Evolutionary conservation across 2,888 invertebrate genomes (phyloP), one percentile per base, ranked within the genome.

Genomic region (Hedychridium roseum): DNA sequence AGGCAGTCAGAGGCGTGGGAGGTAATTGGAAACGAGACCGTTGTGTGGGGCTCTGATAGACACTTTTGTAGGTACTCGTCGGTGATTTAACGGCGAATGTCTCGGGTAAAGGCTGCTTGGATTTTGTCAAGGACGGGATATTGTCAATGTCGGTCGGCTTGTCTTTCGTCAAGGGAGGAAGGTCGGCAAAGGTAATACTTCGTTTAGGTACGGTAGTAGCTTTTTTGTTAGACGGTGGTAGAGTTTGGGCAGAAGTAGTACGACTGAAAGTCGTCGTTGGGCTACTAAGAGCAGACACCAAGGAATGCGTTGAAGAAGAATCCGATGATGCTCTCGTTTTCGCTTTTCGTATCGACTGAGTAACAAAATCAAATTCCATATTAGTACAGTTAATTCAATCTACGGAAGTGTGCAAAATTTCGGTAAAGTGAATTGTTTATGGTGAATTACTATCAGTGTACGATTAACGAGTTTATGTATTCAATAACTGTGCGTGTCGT

Each of bases 1-100:
- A 71, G 64, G 65, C 62, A 48, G 77, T 77, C 46, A 78, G 57
- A 31, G 76, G 77, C 37, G 78, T 78, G 20, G 78, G 76, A 39
- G 77, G 76, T 50, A 77, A 71, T 55, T 70, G 71, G 47, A 67
- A 75, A 43, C 70, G 70, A 41, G 70, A 31, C 11, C 63, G 60
- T 48, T 54, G 58, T n/a, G 21, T 32, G 18, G 63, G 53, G 46
- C 20, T 54, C 30, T 34, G 49, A 34, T 52, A 48, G n/a, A 16
- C 9, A 32, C 52, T 56, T 27, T 65, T 58, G 30, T 54, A 47
- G 41, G 51, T 46, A 23, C 5, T 9, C 21, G 31, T 50, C 27
- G 55, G 57, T 14, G 59, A 53, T 37, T 36, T 59, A 16, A 49
- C 48, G 34, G 27, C 50, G 44, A 48, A 50, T 45, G 45, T 65